phyloP scores from a whole-genome alignment of 2,888 invertebrate species.

The Machimus rusticus region DNA sequence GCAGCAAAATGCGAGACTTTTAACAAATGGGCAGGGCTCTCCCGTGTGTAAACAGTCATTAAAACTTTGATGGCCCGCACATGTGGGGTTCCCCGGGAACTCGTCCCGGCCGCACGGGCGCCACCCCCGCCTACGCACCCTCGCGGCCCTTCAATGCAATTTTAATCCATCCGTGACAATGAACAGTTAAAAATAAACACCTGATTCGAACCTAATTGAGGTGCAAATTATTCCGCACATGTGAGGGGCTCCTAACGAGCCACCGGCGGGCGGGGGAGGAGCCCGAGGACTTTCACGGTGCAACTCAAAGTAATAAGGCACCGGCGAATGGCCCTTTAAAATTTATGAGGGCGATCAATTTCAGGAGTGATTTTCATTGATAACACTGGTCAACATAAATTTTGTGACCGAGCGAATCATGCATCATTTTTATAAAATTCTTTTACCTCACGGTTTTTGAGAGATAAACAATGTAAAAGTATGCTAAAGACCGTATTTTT shows the following conservation, averaged over 20 bases:
- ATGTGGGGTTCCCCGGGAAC: slow-evolving; percentile 28
- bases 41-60: slow-evolving; percentile 45
- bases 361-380: neutral
- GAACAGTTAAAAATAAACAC: neutral
- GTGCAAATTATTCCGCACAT: neutral
- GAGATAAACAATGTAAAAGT: no score
- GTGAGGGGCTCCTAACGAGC: neutral
- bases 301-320: neutral
- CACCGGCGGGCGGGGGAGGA: neutral
- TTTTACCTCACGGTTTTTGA: no score
- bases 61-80: slow-evolving; percentile 43
- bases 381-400: neutral
- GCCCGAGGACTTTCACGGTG: neutral
- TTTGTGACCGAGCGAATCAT: no score
- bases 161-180: neutral
- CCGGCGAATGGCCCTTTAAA: neutral
- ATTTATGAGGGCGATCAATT: neutral
- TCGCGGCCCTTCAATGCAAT: neutral
- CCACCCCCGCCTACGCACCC: neutral
- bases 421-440: no score
- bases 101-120: neutral
- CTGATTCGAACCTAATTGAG: slow-evolving; percentile 4
- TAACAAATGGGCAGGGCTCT: slow-evolving; percentile 34
- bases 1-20: neutral
- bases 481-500: no score